Evolutionary conservation across 2,113 vertebrate species (phyloP).

Genomic region (Campylomormyrus numenius): DNA sequence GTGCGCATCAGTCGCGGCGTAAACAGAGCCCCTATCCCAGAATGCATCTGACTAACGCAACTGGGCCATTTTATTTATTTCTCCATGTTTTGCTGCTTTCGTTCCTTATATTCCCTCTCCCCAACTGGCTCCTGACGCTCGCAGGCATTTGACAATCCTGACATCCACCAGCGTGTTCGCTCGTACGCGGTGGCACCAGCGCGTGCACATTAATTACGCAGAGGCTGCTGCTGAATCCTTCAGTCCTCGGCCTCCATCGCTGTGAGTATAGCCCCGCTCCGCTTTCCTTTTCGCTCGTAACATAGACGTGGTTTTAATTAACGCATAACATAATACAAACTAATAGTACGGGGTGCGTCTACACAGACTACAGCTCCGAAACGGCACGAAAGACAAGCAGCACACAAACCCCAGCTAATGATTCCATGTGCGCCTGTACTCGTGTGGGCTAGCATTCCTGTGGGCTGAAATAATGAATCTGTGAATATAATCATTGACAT

Average conservation of each 20-base stretch:
- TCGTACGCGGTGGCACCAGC: neutral
- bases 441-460: neutral
- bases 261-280: neutral
- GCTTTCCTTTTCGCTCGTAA: neutral
- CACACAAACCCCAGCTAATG: neutral
- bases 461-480: neutral
- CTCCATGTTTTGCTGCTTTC: neutral
- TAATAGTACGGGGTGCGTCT: neutral
- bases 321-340: neutral
- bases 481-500: neutral
- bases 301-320: neutral
- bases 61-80: neutral
- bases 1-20: neutral
- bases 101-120: neutral
- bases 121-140: conserved; percentile 18
- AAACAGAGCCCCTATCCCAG: neutral
- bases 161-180: conserved; percentile 9
- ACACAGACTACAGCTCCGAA: neutral
- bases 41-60: neutral
- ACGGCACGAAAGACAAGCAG: neutral
- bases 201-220: conserved; percentile 40
- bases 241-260: neutral
- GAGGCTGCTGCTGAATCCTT: conserved; percentile 16
- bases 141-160: conserved; percentile 19
- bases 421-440: neutral